Evolutionary conservation across 2,113 vertebrate species (phyloP), one percentile per base, ranked within the genome.

Genomic region (Panthera tigris): DNA sequence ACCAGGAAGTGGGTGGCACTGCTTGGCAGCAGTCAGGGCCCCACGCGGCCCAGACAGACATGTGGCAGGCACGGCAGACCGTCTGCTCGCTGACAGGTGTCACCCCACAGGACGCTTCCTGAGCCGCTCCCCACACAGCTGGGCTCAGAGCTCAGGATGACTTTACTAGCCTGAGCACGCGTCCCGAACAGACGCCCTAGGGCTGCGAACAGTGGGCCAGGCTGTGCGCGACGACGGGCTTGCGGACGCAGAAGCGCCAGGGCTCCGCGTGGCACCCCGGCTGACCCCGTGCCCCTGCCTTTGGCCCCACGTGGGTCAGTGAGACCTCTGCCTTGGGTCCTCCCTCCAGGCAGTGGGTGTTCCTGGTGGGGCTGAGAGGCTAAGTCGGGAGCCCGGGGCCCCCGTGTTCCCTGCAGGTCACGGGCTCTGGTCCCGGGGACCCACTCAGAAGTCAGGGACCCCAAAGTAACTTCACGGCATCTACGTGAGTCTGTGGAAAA

Each of bases 1-100:
- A 12, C 45, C 3, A 45, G 74, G 0, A 14, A 14, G 29, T 0
- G 13, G 52, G 9, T 10, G 7, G 0, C 12, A 3, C 0, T 7
- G 29, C 3, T 73, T 15, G 11, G 89, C 5, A 4, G 55, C 1
- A 5, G 6, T 6, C 31, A 5, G 76, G 81, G 39, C 33, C 36
- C 65, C 0, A 0, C 1, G 57, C 10, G 5, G 25, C 63, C 4
- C 1, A 4, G 41, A 80, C 15, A 63, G 71, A 78, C 1, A 31
- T 1, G 0, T 3, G 6, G 7, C 80, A 63, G 80, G 27, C 12
- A 0, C 1, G 9, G 48, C 19, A 0, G 1, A 23, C 71, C 5
- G 0, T 12, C 39, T 9, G 12, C 25, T 39, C 12, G 0, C 7
- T 2, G 5, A 36, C 5, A 5, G 33, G 18, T 23, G 21, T 61